Conservation (phyloP, 2,113 vertebrate species). For the Callaeas wilsoni region DNA sequence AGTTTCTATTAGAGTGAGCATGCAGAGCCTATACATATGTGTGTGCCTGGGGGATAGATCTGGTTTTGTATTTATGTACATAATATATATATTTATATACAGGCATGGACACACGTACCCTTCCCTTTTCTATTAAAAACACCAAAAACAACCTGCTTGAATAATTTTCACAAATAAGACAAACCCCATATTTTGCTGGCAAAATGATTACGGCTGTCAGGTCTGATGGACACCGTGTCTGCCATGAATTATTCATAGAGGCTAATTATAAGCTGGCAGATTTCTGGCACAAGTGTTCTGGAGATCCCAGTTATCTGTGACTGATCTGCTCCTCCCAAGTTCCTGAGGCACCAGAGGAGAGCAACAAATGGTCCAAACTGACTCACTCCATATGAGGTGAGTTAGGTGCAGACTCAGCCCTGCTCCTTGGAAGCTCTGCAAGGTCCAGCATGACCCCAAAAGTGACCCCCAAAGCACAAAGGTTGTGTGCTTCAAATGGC, state of each 20-base stretch:
- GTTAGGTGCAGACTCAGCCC: not conserved
- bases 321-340: not conserved
- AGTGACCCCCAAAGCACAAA: not conserved
- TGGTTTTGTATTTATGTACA: not conserved
- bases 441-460: not conserved
- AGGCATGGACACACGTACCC: not conserved
- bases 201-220: conserved; percentile 44
- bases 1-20: not conserved
- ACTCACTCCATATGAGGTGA: rapidly evolving
- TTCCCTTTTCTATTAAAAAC: not conserved
- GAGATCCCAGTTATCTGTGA: not conserved
- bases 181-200: conserved; percentile 44
- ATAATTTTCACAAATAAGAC: conserved; percentile 36
- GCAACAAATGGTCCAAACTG: not conserved
- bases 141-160: not conserved
- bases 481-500: not conserved
- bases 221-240: not conserved
- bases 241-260: conserved; percentile 65
- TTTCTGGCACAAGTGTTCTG: not conserved
- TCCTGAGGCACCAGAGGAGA: not conserved
- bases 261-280: conserved; percentile 68
- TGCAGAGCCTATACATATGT: not conserved
- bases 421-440: not conserved
- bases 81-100: not conserved
- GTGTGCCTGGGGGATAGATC: not conserved